phyloP scores from a whole-genome alignment of 2,888 invertebrate species.

The Apocheima hispidaria region DNA sequence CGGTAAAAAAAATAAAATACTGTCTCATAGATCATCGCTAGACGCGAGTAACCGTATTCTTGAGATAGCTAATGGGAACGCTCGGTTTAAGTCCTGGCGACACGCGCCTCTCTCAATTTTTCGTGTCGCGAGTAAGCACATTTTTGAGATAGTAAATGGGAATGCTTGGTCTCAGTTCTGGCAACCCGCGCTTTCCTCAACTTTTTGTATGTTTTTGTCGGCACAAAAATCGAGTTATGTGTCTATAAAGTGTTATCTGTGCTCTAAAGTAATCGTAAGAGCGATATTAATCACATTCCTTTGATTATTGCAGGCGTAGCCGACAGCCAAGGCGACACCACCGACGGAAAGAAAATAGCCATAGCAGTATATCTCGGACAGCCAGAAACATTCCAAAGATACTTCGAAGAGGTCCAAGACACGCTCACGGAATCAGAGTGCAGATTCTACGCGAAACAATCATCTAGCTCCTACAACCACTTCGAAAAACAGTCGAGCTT shows the following conservation, averaged over 20 bases:
- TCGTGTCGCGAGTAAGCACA: no score
- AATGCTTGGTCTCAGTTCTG: no score
- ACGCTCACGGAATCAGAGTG: constrained; percentile 88
- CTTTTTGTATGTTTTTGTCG: no score
- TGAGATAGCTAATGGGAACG: no score
- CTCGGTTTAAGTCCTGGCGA: no score
- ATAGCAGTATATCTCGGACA: constrained; percentile 95
- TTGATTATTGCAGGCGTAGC: constrained; percentile 70
- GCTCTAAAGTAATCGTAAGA: not conserved
- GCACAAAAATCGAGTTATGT: no score
- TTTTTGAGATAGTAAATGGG: no score
- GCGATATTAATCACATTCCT: constrained; percentile 6
- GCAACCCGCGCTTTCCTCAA: no score
- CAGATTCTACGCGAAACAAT: constrained; percentile 85
- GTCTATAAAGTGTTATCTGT: no score
- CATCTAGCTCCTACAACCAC: constrained; percentile 76
- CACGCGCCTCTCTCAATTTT: no score
- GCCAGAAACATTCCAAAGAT: constrained; percentile 91
- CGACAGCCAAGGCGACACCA: constrained; percentile 88
- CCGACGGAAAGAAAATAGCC: constrained; percentile 94
- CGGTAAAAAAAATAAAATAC: not conserved
- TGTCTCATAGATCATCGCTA: no score
- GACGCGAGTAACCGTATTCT: no score
- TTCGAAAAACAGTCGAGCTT: constrained; percentile 81
- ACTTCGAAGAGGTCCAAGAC: constrained; percentile 88